These are phyloP conservation scores for Nymphalis urticae DNA, from an alignment of 2,888 invertebrate species.

Conservation along the genomic window DNA sequence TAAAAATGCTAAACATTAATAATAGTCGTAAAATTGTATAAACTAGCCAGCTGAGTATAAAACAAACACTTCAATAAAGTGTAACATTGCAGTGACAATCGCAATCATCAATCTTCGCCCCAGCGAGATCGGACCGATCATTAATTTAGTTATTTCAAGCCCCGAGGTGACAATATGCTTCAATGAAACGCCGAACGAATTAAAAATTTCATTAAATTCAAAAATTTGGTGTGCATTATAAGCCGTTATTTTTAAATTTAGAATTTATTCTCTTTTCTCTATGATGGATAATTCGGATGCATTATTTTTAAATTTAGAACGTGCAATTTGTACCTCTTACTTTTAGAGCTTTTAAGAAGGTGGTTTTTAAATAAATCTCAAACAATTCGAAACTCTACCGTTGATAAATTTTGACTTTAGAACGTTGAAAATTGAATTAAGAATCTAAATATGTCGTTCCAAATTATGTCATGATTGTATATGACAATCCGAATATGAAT, in stretches of 20 bases:
- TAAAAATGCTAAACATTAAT: constrained; percentile 8
- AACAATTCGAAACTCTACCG: too few relatives aligned
- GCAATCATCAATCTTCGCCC: constrained; percentile 58
- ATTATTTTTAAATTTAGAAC: too few relatives aligned
- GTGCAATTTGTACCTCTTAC: too few relatives aligned
- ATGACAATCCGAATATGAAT: too few relatives aligned
- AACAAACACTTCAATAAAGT: constrained; percentile 35
- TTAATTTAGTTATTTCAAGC: constrained; percentile 59
- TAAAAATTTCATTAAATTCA: constrained; percentile 38
- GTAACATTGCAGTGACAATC: constrained; percentile 37
- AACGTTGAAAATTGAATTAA: too few relatives aligned
- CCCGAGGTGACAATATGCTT: constrained; percentile 43
- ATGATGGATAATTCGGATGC: too few relatives aligned
- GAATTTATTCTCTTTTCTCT: not conserved
- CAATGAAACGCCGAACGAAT: constrained; percentile 41
- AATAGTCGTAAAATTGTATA: constrained; percentile 7
- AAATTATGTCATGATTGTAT: too few relatives aligned
- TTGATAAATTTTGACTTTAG: too few relatives aligned
- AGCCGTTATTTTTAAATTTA: not conserved
- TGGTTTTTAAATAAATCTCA: too few relatives aligned
- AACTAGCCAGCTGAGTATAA: constrained; percentile 21
- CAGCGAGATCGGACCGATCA: constrained; percentile 56
- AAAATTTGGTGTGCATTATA: not conserved
- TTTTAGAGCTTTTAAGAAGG: too few relatives aligned
- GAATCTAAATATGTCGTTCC: too few relatives aligned